Evolutionary conservation across 1,140 invertebrate genomes (phyloP), one percentile per base, ranked within the genome.

Genomic region (Bombyx mandarina): DNA sequence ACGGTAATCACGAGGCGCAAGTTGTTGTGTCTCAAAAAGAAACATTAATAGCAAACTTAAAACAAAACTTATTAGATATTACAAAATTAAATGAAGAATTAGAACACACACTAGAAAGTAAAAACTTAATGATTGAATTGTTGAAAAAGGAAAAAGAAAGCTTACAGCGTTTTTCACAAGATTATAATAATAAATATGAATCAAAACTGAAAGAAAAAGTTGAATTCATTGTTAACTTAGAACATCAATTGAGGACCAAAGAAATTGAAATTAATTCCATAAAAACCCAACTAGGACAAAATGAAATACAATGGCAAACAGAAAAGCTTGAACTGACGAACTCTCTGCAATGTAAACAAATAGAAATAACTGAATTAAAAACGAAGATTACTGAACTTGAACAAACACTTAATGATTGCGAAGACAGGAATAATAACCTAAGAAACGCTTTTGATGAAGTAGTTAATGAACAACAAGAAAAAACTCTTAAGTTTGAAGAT

Each of bases 201-300:
- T n/a, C 67, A 8, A n/a, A 66, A n/a, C 45, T 77, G 2, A 77
- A 73, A 57, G 68, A 73, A 52, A 77, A 73, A 49, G 63, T 73
- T 52, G 50, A 35, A 12, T 47, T 73, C 7, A 71, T 75, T 8
- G 68, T 73, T 57, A 61, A 47, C 10, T 43, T 77, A 26, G 62
- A 61, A 43, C 22, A 50, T 8, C 55, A 62, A 48, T 10, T 70
- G n/a, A 72, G 70, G 57, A 54, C 22, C 18, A 8, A 54, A 58
- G 22, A 53, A 62, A 43, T 55, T 73, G 22, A 63, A 64, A 35
- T 35, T 35, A 35, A 49, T 22, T 49, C n/a, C 22, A n/a, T n/a
- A 49, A 22, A 49, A 49, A n/a, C 22, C 2, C 8, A 49, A 49
- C n/a, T 49, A 49, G 47, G 22, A 49, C 22, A 7, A 49, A n/a